Base-by-base conservation (phyloP, 2,888 invertebrate genomes). In the Axea sp. region DNA sequence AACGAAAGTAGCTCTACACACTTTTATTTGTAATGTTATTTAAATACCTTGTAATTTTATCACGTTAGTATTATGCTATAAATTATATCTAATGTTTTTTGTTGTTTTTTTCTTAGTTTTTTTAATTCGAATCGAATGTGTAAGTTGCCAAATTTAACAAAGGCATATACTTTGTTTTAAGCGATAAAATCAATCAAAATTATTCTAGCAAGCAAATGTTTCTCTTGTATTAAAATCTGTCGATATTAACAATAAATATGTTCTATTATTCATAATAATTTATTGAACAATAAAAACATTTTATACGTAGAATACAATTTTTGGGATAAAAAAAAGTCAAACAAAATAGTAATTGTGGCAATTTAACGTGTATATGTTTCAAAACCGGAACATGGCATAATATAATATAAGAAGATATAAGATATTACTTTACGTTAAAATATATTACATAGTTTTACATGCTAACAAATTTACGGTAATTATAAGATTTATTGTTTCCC, bases 161-260 rank as follows among this genome's bases (percentile, higher is more conserved):
- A 22, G 22, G 12, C 3, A 41, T 15, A 11, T 7, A n/a, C 12
- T 9, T 14, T 37, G 4, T 47, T 49, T 31, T 22, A 26, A 33
- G 15, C 26, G 28, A 59, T 9, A 45, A 59, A 26, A 35, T 60
- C 47, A 47, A 60, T 47, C 35, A 45, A 24, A 60, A 28, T n/a
- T 14, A 37, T 24, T 47, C 47, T 12, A 14, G 14, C 47, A 9
- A 12, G 6, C 30, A 43, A 49, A 33, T 2, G 4, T 41, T 43
- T 39, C 24, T 14, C 28, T 60, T 8, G 2, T 9, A 12, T 17
- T 28, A 30, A 47, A 60, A 37, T 28, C 28, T 55, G 55, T 41
- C 55, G 41, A 55, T 55, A 55, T 22, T 30, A 26, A 22, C 6
- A 22, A 31, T 30, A 49, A 30, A 43, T 24, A n/a, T 19, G 17